Conservation (phyloP, 37 sponge, comb jelly and placozoan genomes). For the Haliclona indistincta region DNA sequence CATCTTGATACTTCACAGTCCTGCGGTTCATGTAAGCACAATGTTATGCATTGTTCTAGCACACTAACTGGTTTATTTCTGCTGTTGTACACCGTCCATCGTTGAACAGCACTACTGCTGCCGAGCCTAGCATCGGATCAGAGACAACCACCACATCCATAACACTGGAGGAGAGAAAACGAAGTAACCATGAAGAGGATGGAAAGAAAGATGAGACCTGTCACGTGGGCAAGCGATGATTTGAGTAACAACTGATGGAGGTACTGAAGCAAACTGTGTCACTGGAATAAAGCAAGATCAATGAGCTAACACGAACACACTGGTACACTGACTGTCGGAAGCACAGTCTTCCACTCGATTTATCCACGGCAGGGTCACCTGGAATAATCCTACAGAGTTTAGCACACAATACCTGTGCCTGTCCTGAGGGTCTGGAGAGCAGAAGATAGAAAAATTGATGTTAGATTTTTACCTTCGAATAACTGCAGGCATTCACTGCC, state of each 20-base stretch:
- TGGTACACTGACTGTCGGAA: conserved; percentile 13
- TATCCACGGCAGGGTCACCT: conserved; percentile 48
- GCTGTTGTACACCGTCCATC: not conserved
- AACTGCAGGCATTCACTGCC: not conserved
- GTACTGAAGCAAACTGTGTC: not conserved
- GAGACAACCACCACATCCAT: conserved; percentile 22
- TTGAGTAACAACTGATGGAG: not conserved
- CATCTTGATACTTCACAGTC: too few species aligned
- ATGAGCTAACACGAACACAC: not conserved
- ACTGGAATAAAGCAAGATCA: not conserved
- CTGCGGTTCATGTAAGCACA: not conserved
- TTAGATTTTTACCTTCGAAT: not conserved
- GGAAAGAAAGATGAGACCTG: too few species aligned
- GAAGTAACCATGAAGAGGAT: too few species aligned
- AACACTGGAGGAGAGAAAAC: conserved; percentile 9
- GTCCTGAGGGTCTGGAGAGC: conserved; percentile 27
- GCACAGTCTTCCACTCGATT: conserved; percentile 15
- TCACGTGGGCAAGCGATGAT: too few species aligned
- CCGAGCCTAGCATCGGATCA: conserved; percentile 39
- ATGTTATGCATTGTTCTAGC: not conserved
- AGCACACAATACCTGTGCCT: conserved; percentile 32
- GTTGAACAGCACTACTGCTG: conserved; percentile 6
- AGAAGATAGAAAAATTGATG: not conserved
- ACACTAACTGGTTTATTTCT: not conserved
- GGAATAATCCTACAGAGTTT: conserved; percentile 17